Conservation (phyloP, 1,140 invertebrate genomes). For the Manduca sexta region DNA sequence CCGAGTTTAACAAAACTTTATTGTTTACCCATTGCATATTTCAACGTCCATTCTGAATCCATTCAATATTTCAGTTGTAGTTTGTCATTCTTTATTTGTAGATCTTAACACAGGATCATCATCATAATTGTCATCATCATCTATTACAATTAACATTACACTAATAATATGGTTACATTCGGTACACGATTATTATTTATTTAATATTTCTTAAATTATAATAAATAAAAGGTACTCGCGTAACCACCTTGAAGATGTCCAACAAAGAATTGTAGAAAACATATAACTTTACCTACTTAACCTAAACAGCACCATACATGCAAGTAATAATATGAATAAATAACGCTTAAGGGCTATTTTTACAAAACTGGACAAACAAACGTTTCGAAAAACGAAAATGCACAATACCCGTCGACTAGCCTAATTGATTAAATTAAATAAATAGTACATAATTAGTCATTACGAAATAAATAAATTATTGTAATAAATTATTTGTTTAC, state of each 20-base stretch:
- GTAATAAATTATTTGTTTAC: constrained; percentile 16
- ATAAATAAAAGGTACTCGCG: constrained; percentile 60
- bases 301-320: constrained; percentile 39
- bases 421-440: constrained; percentile 34
- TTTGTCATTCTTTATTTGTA: not conserved
- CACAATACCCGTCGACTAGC: constrained; percentile 69
- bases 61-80: not conserved
- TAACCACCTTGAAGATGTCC: constrained; percentile 43
- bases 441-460: constrained; percentile 20
- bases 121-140: constrained; percentile 2
- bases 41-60: not conserved
- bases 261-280: constrained; percentile 22
- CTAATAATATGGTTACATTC: constrained; percentile 20
- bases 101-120: not conserved
- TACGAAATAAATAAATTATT: constrained; percentile 12
- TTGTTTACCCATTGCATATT: not conserved
- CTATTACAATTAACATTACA: constrained; percentile 19
- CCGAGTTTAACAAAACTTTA: not conserved
- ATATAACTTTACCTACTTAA: constrained; percentile 31
- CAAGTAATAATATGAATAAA: constrained; percentile 26
- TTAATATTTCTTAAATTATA: constrained; percentile 19
- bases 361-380: constrained; percentile 66
- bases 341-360: constrained; percentile 38
- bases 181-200: constrained; percentile 28
- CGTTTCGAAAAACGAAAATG: constrained; percentile 47